Conservation (phyloP, 2,113 vertebrate species). For the Callorhinus ursinus region DNA sequence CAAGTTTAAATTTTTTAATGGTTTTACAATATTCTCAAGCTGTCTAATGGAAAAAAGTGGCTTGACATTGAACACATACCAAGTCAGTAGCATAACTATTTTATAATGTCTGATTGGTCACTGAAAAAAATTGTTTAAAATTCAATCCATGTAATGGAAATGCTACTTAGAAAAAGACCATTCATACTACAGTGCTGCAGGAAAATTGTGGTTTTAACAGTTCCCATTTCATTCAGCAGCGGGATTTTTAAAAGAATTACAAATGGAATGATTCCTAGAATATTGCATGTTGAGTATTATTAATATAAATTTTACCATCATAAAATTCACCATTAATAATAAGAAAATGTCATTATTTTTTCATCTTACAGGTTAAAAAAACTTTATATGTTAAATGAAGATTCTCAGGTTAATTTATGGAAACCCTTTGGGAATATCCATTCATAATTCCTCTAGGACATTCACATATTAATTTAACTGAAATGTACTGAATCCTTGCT, state of each 20-base stretch:
- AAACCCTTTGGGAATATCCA: not conserved
- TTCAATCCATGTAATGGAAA: conserved; percentile 80
- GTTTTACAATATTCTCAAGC: conserved; percentile 79
- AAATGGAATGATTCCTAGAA: conserved; percentile 67
- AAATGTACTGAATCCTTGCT: conserved; percentile 19
- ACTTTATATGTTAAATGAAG: conserved; percentile 14
- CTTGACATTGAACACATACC: conserved; percentile 78
- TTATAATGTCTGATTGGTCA: conserved; percentile 77
- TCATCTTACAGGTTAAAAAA: conserved; percentile 5
- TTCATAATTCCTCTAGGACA: conserved; percentile 46
- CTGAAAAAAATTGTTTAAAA: conserved; percentile 75
- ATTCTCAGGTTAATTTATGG: conserved; percentile 53
- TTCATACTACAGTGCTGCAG: conserved; percentile 39
- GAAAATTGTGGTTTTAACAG: conserved; percentile 50
- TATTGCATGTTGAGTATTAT: conserved; percentile 39
- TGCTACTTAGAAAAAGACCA: conserved; percentile 71
- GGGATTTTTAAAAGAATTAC: conserved; percentile 63
- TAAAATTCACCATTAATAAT: conserved; percentile 56
- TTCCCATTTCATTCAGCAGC: conserved; percentile 51
- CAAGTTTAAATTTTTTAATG: conserved; percentile 70
- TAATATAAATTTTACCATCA: conserved; percentile 62
- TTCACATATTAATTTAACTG: conserved; percentile 48
- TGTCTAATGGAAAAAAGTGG: conserved; percentile 77
- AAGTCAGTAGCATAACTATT: conserved; percentile 80
- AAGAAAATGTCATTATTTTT: conserved; percentile 53